Base-by-base conservation (phyloP, 1,140 invertebrate genomes). In the Drosophila malerkotliana region DNA sequence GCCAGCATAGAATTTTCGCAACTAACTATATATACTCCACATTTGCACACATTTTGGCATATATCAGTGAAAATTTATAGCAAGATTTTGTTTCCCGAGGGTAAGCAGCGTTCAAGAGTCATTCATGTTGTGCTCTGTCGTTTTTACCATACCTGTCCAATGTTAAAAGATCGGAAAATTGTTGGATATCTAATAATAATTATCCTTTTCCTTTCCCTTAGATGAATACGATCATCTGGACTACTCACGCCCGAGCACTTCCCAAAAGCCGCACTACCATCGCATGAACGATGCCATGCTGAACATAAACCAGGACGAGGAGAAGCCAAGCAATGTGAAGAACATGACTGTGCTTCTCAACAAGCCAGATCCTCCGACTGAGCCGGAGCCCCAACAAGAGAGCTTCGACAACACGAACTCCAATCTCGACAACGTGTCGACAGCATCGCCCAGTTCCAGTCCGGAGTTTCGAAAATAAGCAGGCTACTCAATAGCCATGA, bases 191-290 rank as follows among this genome's bases (percentile, higher is more conserved):
- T 8, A 39, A 26, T 63, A 77, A 55, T 7, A 21, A 8, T 32
- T 56, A 24, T 26, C 1, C 49, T 60, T 34, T 28, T 28, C 37
- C 62, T 28, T 18, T 26, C 59, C 18, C 45, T 79, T 75, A 87
- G 76, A 88, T 89, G 96, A 96, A 89, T 98, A 98, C 78, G 97
- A 98, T 92, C 96, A 97, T 90, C 92, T 98, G 61, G 96, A 97
- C 90, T 97, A 97, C 88, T 96, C 95, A 10, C 93, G 97, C 60
- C 96, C 97, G 1, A 94, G 94, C 8, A 96, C 94, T 75, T 95
- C 95, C 15, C 94, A 95, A 93, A 97, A 97, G 88, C 95, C 96
- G 3, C 96, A 97, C 83, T 98, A 97, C 91, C 97, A 97, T 89
- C 93, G 95, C 69, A 92, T 92, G 91, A 91, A 92, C 55, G 88